Base-by-base conservation (phyloP, 2,113 vertebrate genomes). In the Chrysemys picta region DNA sequence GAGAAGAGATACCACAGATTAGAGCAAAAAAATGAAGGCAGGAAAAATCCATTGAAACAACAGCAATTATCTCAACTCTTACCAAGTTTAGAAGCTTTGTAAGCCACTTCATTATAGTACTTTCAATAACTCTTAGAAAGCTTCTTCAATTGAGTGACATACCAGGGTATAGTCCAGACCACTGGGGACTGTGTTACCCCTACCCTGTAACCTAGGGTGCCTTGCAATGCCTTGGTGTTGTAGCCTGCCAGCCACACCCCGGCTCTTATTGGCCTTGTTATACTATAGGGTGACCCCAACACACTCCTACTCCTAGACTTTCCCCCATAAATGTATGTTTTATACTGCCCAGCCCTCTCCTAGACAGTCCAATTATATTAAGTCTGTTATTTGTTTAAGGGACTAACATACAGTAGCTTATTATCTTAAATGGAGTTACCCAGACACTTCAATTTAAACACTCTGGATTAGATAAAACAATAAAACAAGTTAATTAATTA, bases 11-110 rank as follows among this genome's bases (percentile, higher is more conserved):
- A 31, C 79, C 42, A 54, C 80, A 87, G 56, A 91, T 81, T 57
- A 94, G 75, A 92, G 42, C 8, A 75, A 35, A 25, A 35, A 54
- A 27, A 65, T 89, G 45, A 82, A 82, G 53, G 49, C 72, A 80
- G 50, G 53, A 27, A 85, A 93, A 91, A 88, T 24, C 54, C 82
- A 42, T 9, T 49, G 59, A 90, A 87, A 89, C 10, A 85, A 54
- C 11, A 31, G 42, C 5, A 19, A 42, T 45, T 86, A 79, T 91
- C 93, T 92, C 95, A 92, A 89, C 54, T 91, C 62, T 92, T 94
- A 1, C 54, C 75, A 16, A 85, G 83, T 83, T 94, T 88, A 84
- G 84, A 78, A 87, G n/a, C 27, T 94, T 76, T 91, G 86, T 53
- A 57, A 85, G 45, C 80, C 42, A 9, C 80, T 93, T 83, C 52